phyloP scores from a whole-genome alignment of 1,140 invertebrate species.

The Psix sp. region DNA sequence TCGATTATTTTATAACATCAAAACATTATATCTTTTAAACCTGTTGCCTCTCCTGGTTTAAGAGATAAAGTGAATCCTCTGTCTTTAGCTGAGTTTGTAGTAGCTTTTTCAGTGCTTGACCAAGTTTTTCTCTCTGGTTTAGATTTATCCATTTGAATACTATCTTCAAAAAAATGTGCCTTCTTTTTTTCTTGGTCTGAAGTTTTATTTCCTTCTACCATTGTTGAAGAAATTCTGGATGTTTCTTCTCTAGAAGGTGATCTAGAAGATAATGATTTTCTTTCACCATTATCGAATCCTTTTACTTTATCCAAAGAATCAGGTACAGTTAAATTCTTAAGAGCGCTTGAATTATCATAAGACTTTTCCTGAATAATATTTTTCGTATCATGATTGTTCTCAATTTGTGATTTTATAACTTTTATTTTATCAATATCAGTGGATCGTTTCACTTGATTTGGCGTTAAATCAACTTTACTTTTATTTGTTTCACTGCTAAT shows the following conservation, averaged over 20 bases:
- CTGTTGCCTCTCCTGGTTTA: constrained; percentile 31
- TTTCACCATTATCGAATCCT: constrained; percentile 67
- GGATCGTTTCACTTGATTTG: too few species aligned
- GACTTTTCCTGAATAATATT: too few species aligned
- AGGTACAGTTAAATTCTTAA: constrained; percentile 16
- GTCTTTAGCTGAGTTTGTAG: constrained; percentile 19
- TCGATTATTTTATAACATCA: too few species aligned
- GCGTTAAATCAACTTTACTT: too few species aligned
- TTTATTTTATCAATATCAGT: too few species aligned
- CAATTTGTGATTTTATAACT: too few species aligned
- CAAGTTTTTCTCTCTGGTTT: constrained; percentile 38
- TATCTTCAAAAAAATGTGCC: constrained; percentile 60
- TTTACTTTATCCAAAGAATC: constrained; percentile 57
- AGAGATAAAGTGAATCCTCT: constrained; percentile 38
- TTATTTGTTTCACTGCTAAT: too few species aligned
- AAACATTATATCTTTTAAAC: too few species aligned
- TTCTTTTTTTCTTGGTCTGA: constrained; percentile 61
- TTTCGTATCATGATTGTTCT: too few species aligned
- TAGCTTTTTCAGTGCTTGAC: constrained; percentile 27
- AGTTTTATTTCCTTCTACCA: constrained; percentile 12
- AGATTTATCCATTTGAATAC: constrained; percentile 9
- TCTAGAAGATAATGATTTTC: constrained; percentile 62
- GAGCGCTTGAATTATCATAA: background rate
- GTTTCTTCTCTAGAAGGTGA: constrained; percentile 42
- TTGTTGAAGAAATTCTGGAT: constrained; percentile 19